These are phyloP conservation scores for Leptobrachium leishanense DNA, from an alignment of 2,113 vertebrate species.

Conservation along the genomic window DNA sequence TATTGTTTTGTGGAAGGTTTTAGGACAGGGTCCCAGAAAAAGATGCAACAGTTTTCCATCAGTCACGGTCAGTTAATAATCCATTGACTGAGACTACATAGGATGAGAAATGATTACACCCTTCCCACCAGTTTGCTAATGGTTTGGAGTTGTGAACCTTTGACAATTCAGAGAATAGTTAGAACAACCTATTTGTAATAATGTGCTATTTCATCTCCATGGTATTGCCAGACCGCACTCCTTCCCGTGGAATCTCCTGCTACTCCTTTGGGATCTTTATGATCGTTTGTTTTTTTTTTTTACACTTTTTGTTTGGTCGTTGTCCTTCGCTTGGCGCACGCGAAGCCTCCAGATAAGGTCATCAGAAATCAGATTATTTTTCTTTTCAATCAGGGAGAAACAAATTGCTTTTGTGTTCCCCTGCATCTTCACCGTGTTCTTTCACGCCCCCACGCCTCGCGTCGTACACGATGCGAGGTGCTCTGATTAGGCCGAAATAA, in stretches of 20 bases:
- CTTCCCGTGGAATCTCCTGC: background rate
- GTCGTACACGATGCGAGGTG: background rate
- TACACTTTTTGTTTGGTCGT: background rate
- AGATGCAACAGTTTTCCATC: too few species aligned
- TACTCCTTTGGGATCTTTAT: background rate
- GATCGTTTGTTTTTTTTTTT: too few species aligned
- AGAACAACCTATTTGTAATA: too few species aligned
- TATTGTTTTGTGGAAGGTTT: too few species aligned
- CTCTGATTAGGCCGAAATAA: background rate
- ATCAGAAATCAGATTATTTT: background rate
- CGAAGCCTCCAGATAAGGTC: background rate
- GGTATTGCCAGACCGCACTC: background rate
- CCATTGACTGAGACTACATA: too few species aligned
- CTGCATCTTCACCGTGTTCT: background rate
- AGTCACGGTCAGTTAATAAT: too few species aligned
- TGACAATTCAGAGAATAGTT: too few species aligned
- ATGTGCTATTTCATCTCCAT: too few species aligned
- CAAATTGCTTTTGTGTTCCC: conserved; percentile 5
- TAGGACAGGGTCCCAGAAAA: too few species aligned
- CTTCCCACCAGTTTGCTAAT: too few species aligned
- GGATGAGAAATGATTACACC: too few species aligned
- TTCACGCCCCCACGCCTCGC: background rate
- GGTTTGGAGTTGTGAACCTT: too few species aligned
- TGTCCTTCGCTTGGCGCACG: background rate
- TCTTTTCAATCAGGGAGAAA: conserved; percentile 9